A percentile compares a stretch with the other conserved stretches of the same genome.
These are phyloP conservation scores for Rhaphigaster nebulosa DNA, from an alignment of 2,888 invertebrate species.

Conservation along the genomic window DNA sequence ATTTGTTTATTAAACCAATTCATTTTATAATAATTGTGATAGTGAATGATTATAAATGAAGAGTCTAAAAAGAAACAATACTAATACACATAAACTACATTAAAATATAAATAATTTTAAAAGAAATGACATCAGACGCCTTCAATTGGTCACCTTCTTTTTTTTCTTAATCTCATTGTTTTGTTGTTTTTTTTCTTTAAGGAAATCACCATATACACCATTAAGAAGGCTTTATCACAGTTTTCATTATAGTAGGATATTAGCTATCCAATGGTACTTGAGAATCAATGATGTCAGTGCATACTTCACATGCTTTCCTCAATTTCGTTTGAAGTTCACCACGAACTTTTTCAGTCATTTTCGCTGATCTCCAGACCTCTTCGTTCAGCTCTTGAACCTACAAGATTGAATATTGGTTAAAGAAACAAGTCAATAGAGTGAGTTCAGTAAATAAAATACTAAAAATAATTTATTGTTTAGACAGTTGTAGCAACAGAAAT, in stretches of 20 bases:
- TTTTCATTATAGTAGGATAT: neutral
- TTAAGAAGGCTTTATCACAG: neutral
- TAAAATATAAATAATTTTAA: neutral
- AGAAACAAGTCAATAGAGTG: neutral
- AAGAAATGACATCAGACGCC: neutral
- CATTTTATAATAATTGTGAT: neutral
- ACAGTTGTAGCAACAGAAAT: too few relatives aligned
- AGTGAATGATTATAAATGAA: neutral
- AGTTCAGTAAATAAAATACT: too few relatives aligned
- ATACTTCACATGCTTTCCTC: slow-evolving; percentile 53
- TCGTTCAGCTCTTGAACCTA: slow-evolving; percentile 52
- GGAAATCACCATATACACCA: neutral
- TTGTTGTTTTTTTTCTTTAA: neutral
- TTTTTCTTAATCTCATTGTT: neutral
- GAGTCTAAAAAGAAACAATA: neutral
- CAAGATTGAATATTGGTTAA: neutral
- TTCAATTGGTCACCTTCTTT: neutral
- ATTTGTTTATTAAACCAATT: neutral
- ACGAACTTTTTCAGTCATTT: slow-evolving; percentile 41
- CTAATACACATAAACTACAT: neutral
- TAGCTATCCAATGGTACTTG: neutral
- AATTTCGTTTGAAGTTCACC: slow-evolving; percentile 45
- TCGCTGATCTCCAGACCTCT: slow-evolving; percentile 51
- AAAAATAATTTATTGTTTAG: too few relatives aligned
- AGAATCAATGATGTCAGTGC: slow-evolving; percentile 48